phyloP scores from a whole-genome alignment of 2,888 invertebrate species.

The Vesta saturnalis region DNA sequence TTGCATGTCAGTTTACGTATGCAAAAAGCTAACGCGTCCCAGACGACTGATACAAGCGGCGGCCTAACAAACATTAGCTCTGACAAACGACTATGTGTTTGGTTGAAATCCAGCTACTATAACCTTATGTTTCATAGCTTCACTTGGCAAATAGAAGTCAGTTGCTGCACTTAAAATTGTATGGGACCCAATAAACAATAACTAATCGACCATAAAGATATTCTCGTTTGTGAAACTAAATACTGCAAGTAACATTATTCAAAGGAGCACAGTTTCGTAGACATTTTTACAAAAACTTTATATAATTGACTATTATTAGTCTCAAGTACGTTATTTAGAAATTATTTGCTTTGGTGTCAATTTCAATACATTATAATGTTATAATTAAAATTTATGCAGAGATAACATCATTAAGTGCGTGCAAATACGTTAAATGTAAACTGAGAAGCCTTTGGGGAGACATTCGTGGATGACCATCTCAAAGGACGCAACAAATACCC shows the following conservation, averaged over 20 bases:
- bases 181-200: conserved; percentile 36
- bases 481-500: conserved; percentile 21
- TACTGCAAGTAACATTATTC: too few species aligned
- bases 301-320: too few species aligned
- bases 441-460: conserved; percentile 24
- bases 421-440: conserved; percentile 8
- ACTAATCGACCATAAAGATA: conserved; percentile 25
- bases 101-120: conserved; percentile 63
- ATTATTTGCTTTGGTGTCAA: not conserved
- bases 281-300: too few species aligned
- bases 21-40: conserved; percentile 49
- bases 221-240: conserved; percentile 15
- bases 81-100: conserved; percentile 64
- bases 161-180: conserved; percentile 38
- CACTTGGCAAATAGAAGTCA: conserved; percentile 54
- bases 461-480: conserved; percentile 28
- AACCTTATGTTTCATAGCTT: conserved; percentile 60
- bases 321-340: not conserved
- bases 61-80: conserved; percentile 57
- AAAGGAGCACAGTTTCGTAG: not conserved
- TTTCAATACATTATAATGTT: conserved; percentile 1
- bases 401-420: conserved; percentile 12
- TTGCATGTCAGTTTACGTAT: conserved; percentile 45
- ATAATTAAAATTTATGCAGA: conserved; percentile 7
- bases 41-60: conserved; percentile 45